A percentile compares a stretch with the other conserved stretches of the same genome.
Evolutionary conservation across 2,797 vertebrate genomes (phyloP).

Genomic region (Phrynocephalus vlangalii): DNA sequence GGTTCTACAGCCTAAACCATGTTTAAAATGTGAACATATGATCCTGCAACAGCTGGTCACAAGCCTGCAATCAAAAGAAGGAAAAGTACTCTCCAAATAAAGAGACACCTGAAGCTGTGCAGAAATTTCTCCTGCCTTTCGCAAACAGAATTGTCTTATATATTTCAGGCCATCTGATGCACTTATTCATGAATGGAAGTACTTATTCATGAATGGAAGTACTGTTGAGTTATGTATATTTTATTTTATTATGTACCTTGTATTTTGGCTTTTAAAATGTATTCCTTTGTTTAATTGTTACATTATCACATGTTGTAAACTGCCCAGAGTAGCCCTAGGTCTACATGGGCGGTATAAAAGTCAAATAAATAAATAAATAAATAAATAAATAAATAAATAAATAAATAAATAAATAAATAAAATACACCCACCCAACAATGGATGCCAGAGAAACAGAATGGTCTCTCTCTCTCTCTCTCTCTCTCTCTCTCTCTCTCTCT

Average conservation of each 20-base stretch:
- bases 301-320: too few species aligned
- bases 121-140: neutral
- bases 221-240: slow-evolving; percentile 15
- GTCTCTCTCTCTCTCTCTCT: slow-evolving; percentile 36
- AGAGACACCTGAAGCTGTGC: neutral
- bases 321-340: too few species aligned
- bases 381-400: too few species aligned
- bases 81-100: neutral
- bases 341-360: too few species aligned
- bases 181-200: neutral
- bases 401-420: too few species aligned
- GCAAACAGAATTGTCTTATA: slow-evolving; percentile 24
- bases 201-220: neutral
- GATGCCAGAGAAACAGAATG: slow-evolving; percentile 17
- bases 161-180: slow-evolving; percentile 24
- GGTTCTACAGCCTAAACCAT: neutral
- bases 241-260: too few species aligned
- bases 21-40: neutral
- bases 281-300: too few species aligned
- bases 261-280: too few species aligned
- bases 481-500: slow-evolving; percentile 24
- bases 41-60: neutral
- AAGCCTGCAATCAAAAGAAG: neutral
- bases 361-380: too few species aligned
- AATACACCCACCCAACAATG: neutral